Conservation (phyloP, 2,797 vertebrate species). For the Acipenser oxyrinchus region DNA sequence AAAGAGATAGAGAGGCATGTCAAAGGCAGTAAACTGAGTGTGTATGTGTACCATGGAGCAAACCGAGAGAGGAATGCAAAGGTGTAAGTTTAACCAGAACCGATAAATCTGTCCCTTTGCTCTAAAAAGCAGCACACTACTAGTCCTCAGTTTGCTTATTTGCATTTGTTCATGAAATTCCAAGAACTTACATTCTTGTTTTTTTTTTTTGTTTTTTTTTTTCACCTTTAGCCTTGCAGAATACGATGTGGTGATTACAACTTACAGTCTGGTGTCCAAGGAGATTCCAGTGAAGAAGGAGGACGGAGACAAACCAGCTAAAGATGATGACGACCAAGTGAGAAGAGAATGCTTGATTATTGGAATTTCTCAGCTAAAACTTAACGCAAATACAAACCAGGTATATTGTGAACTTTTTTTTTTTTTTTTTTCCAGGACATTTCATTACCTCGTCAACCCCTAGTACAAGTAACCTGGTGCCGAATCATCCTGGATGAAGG, state of each 20-base stretch:
- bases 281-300: conserved; percentile 76
- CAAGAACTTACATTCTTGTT: background rate
- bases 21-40: conserved; percentile 50
- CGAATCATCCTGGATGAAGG: conserved; percentile 86
- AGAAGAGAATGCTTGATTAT: conserved; percentile 5
- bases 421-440: background rate
- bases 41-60: conserved; percentile 83
- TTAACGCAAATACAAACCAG: background rate
- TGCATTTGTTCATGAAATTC: background rate
- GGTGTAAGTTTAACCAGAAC: conserved; percentile 52
- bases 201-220: conserved; percentile 5
- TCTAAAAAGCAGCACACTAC: background rate
- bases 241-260: conserved; percentile 86
- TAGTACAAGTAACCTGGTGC: conserved; percentile 74
- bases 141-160: background rate
- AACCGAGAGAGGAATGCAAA: conserved; percentile 61
- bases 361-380: background rate
- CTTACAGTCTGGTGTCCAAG: conserved; percentile 81
- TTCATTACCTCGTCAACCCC: conserved; percentile 40
- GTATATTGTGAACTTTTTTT: background rate
- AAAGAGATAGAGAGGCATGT: conserved; percentile 78
- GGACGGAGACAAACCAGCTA: conserved; percentile 48
- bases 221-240: conserved; percentile 63
- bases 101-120: background rate
- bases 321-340: conserved; percentile 55